These are phyloP conservation scores for Eubasilissa regina DNA, from an alignment of 1,140 invertebrate species.

Conservation along the genomic window DNA sequence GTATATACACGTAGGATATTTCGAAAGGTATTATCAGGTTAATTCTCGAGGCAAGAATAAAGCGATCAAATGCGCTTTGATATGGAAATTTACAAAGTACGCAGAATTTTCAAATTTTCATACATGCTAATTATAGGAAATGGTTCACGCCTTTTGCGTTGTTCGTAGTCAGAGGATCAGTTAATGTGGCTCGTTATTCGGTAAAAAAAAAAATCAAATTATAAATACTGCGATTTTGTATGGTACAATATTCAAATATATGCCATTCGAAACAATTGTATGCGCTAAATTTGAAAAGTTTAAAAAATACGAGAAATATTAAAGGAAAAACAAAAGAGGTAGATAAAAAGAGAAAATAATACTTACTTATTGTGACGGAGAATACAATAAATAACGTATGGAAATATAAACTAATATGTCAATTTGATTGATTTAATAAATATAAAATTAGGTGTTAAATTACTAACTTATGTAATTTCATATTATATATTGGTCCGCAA, in stretches of 20 bases:
- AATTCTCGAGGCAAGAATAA: background rate
- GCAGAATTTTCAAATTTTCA: slow-evolving; percentile 52
- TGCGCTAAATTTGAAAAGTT: slow-evolving; percentile 3
- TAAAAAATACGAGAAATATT: background rate
- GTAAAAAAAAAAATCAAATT: background rate
- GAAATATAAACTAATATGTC: no score
- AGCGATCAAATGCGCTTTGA: slow-evolving; percentile 47
- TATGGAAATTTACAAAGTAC: slow-evolving; percentile 57
- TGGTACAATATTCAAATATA: slow-evolving; percentile 24
- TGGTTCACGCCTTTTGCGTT: background rate
- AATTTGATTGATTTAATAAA: no score
- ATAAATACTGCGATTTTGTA: no score
- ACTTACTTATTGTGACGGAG: no score
- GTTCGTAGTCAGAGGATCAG: no score
- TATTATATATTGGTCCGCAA: no score
- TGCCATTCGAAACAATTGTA: slow-evolving; percentile 6
- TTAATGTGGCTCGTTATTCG: background rate
- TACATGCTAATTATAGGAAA: slow-evolving; percentile 25
- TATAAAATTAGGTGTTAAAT: no score
- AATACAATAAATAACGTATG: no score
- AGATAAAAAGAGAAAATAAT: background rate
- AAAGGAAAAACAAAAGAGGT: background rate
- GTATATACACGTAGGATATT: slow-evolving; percentile 22
- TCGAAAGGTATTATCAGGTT: slow-evolving; percentile 38
- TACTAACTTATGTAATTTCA: no score